phyloP scores from a whole-genome alignment of 2,797 vertebrate genomes.

The Cirrhinus molitorella region DNA sequence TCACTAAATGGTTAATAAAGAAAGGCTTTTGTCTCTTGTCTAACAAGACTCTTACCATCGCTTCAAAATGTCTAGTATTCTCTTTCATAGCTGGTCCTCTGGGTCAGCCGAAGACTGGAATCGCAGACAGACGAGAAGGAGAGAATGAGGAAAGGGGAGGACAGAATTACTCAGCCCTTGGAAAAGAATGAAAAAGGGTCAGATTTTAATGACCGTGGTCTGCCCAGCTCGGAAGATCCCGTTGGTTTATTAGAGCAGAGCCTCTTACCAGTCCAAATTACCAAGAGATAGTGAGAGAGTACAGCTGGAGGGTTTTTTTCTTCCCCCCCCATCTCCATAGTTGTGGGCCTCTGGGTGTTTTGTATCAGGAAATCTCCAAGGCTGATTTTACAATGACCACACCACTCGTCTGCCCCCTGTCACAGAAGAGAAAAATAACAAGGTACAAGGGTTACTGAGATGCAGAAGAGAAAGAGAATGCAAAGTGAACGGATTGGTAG shows the following conservation, averaged over 20 bases:
- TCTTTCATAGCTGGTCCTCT: conserved; percentile 45
- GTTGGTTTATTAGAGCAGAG: conserved; percentile 52
- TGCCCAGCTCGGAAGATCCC: conserved; percentile 45
- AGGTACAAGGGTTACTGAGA: conserved; percentile 25
- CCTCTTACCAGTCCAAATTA: conserved; percentile 45
- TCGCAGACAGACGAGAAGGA: conserved; percentile 29
- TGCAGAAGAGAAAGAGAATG: conserved; percentile 28
- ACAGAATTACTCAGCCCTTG: conserved; percentile 44
- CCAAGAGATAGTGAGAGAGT: conserved; percentile 29
- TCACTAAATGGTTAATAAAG: conserved; percentile 36
- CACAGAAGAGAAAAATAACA: conserved; percentile 46
- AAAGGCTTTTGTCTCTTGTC: conserved; percentile 50
- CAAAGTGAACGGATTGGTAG: conserved; percentile 21
- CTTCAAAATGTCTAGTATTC: conserved; percentile 50
- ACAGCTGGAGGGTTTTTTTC: neutral
- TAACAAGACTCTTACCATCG: conserved; percentile 52
- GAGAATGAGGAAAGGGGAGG: conserved; percentile 34
- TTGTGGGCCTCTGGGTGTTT: conserved; percentile 13
- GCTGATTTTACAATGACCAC: conserved; percentile 33
- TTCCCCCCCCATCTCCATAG: neutral
- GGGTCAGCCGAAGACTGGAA: conserved; percentile 29
- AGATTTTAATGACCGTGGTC: conserved; percentile 51
- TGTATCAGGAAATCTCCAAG: conserved; percentile 2
- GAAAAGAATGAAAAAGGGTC: conserved; percentile 50
- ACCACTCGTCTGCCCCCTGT: conserved; percentile 36